Percentiles rank a stretch among this genome's conserved stretches.
phyloP scores from a whole-genome alignment of 2,888 invertebrate genomes.

The Hartigia nigra region DNA sequence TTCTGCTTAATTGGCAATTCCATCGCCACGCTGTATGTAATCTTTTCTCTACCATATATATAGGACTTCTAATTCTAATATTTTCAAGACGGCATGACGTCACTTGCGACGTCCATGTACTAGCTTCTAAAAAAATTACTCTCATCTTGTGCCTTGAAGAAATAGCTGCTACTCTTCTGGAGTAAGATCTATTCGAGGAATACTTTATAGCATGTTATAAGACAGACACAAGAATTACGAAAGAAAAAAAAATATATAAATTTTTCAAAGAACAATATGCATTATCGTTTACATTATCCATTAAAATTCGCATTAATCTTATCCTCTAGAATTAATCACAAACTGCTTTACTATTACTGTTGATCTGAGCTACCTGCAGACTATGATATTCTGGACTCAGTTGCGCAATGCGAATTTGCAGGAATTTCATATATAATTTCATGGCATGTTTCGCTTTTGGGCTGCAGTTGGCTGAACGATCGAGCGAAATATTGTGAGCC shows the following conservation, averaged over 20 bases:
- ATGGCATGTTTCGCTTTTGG: slow-evolving; percentile 53
- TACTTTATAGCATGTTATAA: slow-evolving; percentile 36
- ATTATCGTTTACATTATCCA: not conserved
- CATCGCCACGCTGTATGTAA: not conserved
- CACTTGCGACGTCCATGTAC: not conserved
- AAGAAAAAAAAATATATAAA: slow-evolving; percentile 26
- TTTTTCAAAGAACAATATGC: slow-evolving; percentile 15
- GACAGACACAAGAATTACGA: slow-evolving; percentile 10
- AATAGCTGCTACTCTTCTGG: not conserved
- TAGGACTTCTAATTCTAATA: not conserved
- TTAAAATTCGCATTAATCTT: slow-evolving; percentile 3
- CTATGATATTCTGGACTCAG: not conserved
- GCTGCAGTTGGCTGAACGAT: slow-evolving; percentile 32
- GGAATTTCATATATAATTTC: slow-evolving; percentile 24
- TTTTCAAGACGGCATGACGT: not conserved
- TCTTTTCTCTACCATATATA: not conserved
- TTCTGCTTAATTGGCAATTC: not conserved
- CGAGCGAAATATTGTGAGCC: slow-evolving; percentile 1
- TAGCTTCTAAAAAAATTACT: not conserved
- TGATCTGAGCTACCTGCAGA: not conserved
- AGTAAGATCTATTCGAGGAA: not conserved
- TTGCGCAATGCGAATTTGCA: not conserved
- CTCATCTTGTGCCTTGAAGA: not conserved
- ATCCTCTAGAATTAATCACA: not conserved
- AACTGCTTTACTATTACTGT: not conserved